Evolutionary conservation across 2,888 invertebrate species (phyloP).

Genomic region (Lasioglossum pauxillum): DNA sequence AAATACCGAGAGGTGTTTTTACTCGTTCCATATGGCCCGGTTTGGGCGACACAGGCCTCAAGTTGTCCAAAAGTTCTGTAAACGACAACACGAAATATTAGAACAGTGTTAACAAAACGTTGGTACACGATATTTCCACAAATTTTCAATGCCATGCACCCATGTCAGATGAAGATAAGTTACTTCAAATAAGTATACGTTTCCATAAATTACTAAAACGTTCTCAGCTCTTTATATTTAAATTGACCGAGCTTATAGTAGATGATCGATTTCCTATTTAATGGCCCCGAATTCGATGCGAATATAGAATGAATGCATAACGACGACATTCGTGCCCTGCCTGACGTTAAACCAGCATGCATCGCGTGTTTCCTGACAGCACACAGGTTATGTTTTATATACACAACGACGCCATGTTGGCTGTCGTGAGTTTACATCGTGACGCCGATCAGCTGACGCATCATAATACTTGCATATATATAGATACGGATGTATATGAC

Average conservation of each 20-base stretch:
- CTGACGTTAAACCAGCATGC: neutral
- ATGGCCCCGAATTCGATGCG: neutral
- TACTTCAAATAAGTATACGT: neutral
- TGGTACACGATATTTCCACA: neutral
- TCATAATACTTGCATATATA: neutral
- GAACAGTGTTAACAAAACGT: neutral
- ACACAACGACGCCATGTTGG: constrained; percentile 40
- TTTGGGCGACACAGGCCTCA: constrained; percentile 94
- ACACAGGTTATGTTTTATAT: constrained; percentile 47
- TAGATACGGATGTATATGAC: neutral
- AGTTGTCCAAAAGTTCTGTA: constrained; percentile 92
- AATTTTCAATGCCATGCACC: constrained; percentile 1
- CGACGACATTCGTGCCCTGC: constrained; percentile 15
- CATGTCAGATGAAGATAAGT: constrained; percentile 17
- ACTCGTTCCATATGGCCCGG: constrained; percentile 90
- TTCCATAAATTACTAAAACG: neutral
- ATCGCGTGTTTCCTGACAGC: constrained; percentile 18
- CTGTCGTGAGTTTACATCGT: constrained; percentile 33
- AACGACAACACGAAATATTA: constrained; percentile 31
- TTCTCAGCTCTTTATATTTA: neutral
- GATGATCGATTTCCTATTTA: neutral
- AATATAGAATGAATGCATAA: neutral
- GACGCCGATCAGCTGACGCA: constrained; percentile 43
- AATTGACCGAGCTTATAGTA: neutral
- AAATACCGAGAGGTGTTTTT: constrained; percentile 86